These are phyloP conservation scores for Latrodectus elegans DNA, from an alignment of 2,888 invertebrate genomes.

Conservation along the genomic window DNA sequence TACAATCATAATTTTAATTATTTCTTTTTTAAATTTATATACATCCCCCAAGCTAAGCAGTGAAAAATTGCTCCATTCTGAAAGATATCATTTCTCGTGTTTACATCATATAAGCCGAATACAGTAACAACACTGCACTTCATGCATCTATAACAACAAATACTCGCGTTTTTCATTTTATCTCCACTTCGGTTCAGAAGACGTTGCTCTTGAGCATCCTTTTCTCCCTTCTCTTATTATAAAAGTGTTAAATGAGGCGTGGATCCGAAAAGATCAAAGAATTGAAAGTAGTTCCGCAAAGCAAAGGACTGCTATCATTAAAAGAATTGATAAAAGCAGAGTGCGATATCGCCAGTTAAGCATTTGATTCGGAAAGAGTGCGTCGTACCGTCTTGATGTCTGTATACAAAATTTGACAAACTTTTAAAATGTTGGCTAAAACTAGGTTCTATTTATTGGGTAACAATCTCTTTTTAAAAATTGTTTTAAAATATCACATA, in stretches of 20 bases:
- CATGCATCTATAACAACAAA: too few relatives aligned
- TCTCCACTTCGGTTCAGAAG: background rate
- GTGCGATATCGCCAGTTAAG: conserved; percentile 23
- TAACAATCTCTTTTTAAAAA: too few relatives aligned
- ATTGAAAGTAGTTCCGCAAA: conserved; percentile 9
- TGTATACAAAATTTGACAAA: conserved; percentile 1
- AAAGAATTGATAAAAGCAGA: conserved; percentile 8
- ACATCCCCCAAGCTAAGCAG: too few relatives aligned
- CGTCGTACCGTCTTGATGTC: conserved; percentile 43
- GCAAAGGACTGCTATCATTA: conserved; percentile 18
- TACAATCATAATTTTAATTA: too few relatives aligned
- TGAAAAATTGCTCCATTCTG: too few relatives aligned
- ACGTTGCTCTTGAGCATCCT: background rate
- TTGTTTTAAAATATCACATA: too few relatives aligned
- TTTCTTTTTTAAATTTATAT: too few relatives aligned
- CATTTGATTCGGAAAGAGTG: conserved; percentile 21
- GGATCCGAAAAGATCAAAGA: background rate
- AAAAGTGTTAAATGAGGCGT: conserved; percentile 35
- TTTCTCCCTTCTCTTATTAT: background rate
- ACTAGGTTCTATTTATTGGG: too few relatives aligned
- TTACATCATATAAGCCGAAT: too few relatives aligned
- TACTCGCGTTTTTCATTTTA: background rate
- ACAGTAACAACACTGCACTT: too few relatives aligned
- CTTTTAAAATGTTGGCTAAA: too few relatives aligned
- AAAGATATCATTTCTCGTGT: too few relatives aligned